Evolutionary conservation across 2,888 invertebrate genomes (phyloP).

Genomic region (Heliconius erato): DNA sequence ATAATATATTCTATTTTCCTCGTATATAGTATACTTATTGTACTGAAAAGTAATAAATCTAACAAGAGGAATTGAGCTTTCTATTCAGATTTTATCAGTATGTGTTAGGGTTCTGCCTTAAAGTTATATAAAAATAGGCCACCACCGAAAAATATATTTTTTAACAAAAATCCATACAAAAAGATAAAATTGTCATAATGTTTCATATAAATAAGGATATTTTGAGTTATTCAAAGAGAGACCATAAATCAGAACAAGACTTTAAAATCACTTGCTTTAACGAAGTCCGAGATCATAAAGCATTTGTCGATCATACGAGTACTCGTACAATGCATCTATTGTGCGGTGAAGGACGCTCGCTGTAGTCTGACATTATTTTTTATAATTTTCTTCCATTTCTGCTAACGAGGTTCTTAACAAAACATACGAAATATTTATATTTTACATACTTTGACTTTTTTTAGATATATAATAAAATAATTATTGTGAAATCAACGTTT

Average conservation of each 20-base stretch:
- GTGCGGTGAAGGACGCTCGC: not conserved
- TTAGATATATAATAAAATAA: not conserved
- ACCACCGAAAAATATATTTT: not conserved
- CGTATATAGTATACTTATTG: not conserved
- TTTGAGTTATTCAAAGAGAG: not conserved
- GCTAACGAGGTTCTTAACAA: not conserved
- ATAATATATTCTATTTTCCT: not conserved
- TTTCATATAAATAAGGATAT: not conserved
- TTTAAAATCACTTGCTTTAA: constrained; percentile 4
- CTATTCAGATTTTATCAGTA: not conserved
- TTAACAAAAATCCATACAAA: not conserved
- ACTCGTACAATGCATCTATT: not conserved
- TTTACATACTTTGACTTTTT: not conserved
- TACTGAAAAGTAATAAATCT: not conserved
- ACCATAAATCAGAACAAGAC: not conserved
- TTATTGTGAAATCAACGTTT: not conserved
- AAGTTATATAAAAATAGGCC: not conserved
- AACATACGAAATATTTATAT: too few relatives aligned
- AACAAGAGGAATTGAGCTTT: not conserved
- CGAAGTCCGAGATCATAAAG: constrained; percentile 3
- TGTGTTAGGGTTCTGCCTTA: not conserved
- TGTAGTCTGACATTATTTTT: not conserved
- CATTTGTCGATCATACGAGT: not conserved
- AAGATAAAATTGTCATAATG: too few relatives aligned
- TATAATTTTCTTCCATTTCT: not conserved